These are phyloP conservation scores for Osedax frankpressi DNA, from an alignment of 2,888 invertebrate species.

Conservation along the genomic window DNA sequence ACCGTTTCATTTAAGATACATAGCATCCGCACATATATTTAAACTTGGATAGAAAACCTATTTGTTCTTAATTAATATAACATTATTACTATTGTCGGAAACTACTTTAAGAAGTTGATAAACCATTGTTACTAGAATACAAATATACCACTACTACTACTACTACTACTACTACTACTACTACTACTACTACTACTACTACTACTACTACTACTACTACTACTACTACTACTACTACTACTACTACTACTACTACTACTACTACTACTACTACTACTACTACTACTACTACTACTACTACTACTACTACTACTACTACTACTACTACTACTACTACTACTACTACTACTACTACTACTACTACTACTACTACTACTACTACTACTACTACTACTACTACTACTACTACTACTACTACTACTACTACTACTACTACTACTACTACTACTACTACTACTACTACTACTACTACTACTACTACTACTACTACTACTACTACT, in stretches of 20 bases:
- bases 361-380: constrained; percentile 24
- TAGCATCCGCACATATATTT: too few species aligned
- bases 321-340: background rate
- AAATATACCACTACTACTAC: constrained; percentile 9
- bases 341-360: constrained; percentile 19
- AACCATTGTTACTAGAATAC: too few species aligned
- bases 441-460: constrained; percentile 1
- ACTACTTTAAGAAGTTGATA: too few species aligned
- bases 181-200: constrained; percentile 22
- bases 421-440: constrained; percentile 16
- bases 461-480: constrained; percentile 18
- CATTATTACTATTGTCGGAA: too few species aligned
- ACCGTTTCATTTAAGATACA: too few species aligned
- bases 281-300: constrained; percentile 19
- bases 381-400: constrained; percentile 15
- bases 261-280: constrained; percentile 23
- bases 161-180: constrained; percentile 22
- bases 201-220: constrained; percentile 20
- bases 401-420: constrained; percentile 20
- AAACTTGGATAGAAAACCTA: too few species aligned
- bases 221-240: constrained; percentile 22
- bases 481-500: constrained; percentile 19
- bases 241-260: constrained; percentile 23
- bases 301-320: background rate
- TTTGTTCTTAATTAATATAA: too few species aligned